Base-by-base conservation (phyloP, 2,888 invertebrate genomes). In the Rotaria socialis region DNA sequence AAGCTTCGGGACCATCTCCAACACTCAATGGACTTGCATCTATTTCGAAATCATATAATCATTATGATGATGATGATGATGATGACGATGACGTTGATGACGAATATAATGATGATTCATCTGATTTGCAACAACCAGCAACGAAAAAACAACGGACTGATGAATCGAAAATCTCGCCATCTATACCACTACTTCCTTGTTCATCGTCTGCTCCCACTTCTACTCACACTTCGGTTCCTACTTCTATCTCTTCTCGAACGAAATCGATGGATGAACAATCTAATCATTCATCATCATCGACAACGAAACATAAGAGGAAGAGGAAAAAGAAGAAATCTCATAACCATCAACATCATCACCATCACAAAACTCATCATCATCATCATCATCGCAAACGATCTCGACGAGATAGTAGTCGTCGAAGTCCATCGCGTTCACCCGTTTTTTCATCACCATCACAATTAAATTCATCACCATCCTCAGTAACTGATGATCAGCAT, bases 11-110 rank as follows among this genome's bases (percentile, higher is more conserved):
- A 75, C 47, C 47, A 47, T 43, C 75, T 22, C 24, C 75, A 8
- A 43, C 41, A 47, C 47, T 75, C 5, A 75, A 75, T 47, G 75
- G 75, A 43, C 75, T 75, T 43, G 47, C 41, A 75, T 75, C 75
- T 1, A 75, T 75, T 24, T 75, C 43, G 7, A 41, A 75, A 2
- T 47, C 41, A 43, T 75, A 75, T 75, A 43, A 75, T 43, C 41
- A 75, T 47, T 43, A 75, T 14, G 75, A 47, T 75, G 75, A 75
- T 35, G 67, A 67, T 67, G 67, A 67, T 35, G 67, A 67, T 16
- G 67, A 67, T 14, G 27, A 60, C 24, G 60, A 60, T n/a, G 27
- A 60, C 16, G 60, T n/a, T n/a, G n/a, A 67, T 67, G 67, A 67
- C 35, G 67, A 67, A 35, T 14, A 67, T 35, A 67, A 67, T 67